These are phyloP conservation scores for Pyrgus malvae DNA, from an alignment of 2,888 invertebrate species.

Conservation along the genomic window DNA sequence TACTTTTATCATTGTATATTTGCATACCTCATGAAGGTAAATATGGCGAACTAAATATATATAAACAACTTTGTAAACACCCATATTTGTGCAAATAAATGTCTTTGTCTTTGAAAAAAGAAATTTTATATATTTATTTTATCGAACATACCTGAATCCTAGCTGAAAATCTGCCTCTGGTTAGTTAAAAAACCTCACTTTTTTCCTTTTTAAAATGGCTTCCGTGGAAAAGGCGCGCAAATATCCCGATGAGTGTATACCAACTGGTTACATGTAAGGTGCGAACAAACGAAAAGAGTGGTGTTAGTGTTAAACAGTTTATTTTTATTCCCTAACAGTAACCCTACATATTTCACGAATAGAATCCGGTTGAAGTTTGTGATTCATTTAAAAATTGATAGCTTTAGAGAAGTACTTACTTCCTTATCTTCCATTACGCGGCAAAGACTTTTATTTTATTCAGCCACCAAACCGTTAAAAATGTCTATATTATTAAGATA, in stretches of 20 bases:
- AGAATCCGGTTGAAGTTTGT: slow-evolving; percentile 24
- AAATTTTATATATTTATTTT: not conserved
- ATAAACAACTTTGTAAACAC: too few species aligned
- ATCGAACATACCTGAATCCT: not conserved
- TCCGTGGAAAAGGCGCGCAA: slow-evolving; percentile 52
- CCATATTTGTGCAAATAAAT: too few species aligned
- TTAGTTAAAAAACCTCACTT: not conserved
- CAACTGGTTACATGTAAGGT: slow-evolving; percentile 62
- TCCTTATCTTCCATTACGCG: slow-evolving; percentile 7
- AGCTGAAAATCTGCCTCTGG: not conserved
- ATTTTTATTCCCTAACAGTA: slow-evolving; percentile 64
- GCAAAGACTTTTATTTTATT: not conserved
- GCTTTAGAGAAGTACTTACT: slow-evolving; percentile 1
- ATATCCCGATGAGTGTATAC: slow-evolving; percentile 51
- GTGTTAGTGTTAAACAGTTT: slow-evolving; percentile 56
- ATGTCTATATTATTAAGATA: not conserved
- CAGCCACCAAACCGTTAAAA: slow-evolving; percentile 7
- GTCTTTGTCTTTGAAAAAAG: too few species aligned
- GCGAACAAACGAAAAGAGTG: slow-evolving; percentile 53
- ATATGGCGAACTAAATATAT: too few species aligned
- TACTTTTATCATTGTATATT: too few species aligned
- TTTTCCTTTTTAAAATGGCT: slow-evolving; percentile 31
- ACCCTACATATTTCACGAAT: slow-evolving; percentile 46
- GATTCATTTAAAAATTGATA: slow-evolving; percentile 15
- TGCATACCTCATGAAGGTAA: too few species aligned